phyloP scores from a whole-genome alignment of 2,888 invertebrate genomes.

The Anthoptus insignis region DNA sequence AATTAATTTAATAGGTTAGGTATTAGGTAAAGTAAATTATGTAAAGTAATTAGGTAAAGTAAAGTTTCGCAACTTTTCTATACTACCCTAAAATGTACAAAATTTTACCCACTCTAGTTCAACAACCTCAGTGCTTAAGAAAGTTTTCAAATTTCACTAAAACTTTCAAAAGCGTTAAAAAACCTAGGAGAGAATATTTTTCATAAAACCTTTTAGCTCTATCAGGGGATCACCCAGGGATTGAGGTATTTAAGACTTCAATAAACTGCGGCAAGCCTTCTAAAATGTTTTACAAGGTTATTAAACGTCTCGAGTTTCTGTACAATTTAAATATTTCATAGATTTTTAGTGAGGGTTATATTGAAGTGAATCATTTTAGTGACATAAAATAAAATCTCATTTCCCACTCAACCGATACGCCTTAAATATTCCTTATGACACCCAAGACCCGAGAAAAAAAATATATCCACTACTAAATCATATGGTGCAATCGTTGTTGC shows the following conservation, averaged over 20 bases:
- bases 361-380: too few species aligned
- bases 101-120: background rate
- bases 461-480: too few species aligned
- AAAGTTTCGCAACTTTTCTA: too few species aligned
- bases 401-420: background rate
- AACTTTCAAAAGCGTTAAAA: background rate
- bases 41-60: too few species aligned
- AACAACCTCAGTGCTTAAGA: background rate
- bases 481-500: too few species aligned
- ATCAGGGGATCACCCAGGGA: constrained; percentile 5
- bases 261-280: constrained; percentile 8
- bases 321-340: background rate
- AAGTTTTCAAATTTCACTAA: constrained; percentile 2
- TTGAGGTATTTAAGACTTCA: constrained; percentile 16
- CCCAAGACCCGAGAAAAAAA: too few species aligned
- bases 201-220: background rate
- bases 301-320: background rate
- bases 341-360: background rate
- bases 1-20: too few species aligned
- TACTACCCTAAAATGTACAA: too few species aligned
- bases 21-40: too few species aligned
- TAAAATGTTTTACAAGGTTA: constrained; percentile 10
- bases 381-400: too few species aligned
- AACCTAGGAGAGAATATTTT: constrained; percentile 1
- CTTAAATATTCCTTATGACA: too few species aligned